A percentile compares a stretch with the other conserved stretches of the same genome.
Conservation (phyloP, 2,797 vertebrate species). For the Scyliorhinus canicula region DNA sequence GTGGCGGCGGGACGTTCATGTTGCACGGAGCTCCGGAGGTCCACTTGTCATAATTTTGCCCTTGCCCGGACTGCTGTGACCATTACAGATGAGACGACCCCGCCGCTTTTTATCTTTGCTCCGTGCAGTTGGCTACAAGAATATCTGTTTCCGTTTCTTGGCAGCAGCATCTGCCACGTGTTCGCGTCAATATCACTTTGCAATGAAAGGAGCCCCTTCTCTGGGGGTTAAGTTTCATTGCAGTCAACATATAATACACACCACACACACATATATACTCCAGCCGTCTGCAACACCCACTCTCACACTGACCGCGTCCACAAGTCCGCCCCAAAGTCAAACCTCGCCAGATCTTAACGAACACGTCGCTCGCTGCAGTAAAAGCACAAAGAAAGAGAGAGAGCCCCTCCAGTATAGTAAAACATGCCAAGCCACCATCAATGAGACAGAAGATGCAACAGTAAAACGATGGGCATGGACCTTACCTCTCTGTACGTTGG, state of each 20-base stretch:
- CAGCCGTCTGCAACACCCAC: background rate
- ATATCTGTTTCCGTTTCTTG: background rate
- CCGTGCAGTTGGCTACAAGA: background rate
- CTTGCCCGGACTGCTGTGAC: background rate
- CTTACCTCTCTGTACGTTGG: background rate
- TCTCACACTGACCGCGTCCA: background rate
- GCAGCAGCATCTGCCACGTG: slow-evolving; percentile 27
- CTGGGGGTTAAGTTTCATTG: background rate
- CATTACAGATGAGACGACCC: background rate
- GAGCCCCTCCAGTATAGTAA: background rate
- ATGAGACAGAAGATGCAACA: background rate
- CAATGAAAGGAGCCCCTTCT: background rate
- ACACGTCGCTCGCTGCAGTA: background rate
- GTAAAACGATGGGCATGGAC: background rate
- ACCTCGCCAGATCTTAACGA: background rate
- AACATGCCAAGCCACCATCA: background rate
- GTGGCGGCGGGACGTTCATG: background rate
- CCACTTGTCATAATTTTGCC: background rate
- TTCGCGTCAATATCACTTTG: slow-evolving; percentile 19
- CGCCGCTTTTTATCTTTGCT: background rate
- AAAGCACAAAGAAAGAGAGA: background rate
- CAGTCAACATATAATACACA: background rate
- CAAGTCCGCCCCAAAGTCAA: background rate
- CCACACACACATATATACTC: background rate
- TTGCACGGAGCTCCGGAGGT: background rate